These are phyloP conservation scores for Drosophila ustulata DNA, from an alignment of 2,888 invertebrate species.

Conservation along the genomic window DNA sequence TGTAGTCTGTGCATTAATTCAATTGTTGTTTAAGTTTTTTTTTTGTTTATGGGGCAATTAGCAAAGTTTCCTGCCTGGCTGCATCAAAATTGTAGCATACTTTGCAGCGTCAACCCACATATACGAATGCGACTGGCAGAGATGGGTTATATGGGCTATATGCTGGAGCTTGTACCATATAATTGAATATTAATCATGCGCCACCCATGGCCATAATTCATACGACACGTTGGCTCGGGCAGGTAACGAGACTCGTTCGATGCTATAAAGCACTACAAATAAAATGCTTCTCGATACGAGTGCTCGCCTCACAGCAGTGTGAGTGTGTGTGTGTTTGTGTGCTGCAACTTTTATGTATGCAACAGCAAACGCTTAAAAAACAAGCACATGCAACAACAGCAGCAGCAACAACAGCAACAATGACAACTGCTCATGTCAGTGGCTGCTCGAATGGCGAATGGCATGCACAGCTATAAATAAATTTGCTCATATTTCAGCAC, in stretches of 20 bases:
- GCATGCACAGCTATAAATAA: slow-evolving; percentile 69
- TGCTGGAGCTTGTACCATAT: slow-evolving; percentile 59
- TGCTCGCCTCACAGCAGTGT: background rate
- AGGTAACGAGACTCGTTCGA: slow-evolving; percentile 62
- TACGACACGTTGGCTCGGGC: slow-evolving; percentile 55
- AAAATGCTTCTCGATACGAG: slow-evolving; percentile 43
- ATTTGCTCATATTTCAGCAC: slow-evolving; percentile 77
- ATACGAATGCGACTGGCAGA: background rate
- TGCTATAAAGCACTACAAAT: slow-evolving; percentile 50
- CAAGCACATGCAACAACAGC: slow-evolving; percentile 19
- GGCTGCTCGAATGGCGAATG: slow-evolving; percentile 32
- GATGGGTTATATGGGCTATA: background rate
- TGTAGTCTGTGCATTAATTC: slow-evolving; percentile 48
- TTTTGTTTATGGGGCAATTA: slow-evolving; percentile 66
- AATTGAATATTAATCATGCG: slow-evolving; percentile 79
- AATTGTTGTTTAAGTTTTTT: slow-evolving; percentile 41
- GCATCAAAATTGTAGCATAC: slow-evolving; percentile 50
- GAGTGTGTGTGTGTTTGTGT: slow-evolving; percentile 13
- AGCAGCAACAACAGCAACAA: slow-evolving; percentile 27
- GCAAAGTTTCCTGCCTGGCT: slow-evolving; percentile 60
- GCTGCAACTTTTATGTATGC: slow-evolving; percentile 62
- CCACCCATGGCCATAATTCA: slow-evolving; percentile 69
- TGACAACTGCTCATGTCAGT: slow-evolving; percentile 43
- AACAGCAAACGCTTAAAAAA: slow-evolving; percentile 52
- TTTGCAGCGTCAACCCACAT: slow-evolving; percentile 6